phyloP scores from a whole-genome alignment of 2,113 vertebrate genomes.

The Danionella cerebrum region DNA sequence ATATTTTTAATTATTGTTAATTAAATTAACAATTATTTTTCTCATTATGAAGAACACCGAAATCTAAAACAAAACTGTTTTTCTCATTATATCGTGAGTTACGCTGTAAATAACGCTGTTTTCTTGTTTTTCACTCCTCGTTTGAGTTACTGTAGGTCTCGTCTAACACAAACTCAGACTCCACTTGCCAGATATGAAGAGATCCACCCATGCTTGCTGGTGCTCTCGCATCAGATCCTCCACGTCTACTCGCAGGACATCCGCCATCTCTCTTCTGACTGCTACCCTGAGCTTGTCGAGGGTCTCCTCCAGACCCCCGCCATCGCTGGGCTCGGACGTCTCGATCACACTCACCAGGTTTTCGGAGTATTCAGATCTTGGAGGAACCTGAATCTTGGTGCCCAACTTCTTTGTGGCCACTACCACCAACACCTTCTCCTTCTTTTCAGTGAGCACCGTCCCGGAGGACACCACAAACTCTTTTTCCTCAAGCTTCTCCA shows the following conservation, averaged over 20 bases:
- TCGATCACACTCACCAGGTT: constrained; percentile 78
- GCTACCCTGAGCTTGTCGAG: constrained; percentile 73
- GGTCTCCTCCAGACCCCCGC: constrained; percentile 72
- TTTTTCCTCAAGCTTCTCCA: constrained; percentile 76
- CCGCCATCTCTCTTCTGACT: constrained; percentile 79
- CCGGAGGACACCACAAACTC: constrained; percentile 80
- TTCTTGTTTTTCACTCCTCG: no score
- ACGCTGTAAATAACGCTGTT: no score
- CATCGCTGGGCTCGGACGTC: constrained; percentile 68
- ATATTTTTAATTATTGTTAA: no score
- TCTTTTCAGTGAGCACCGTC: constrained; percentile 64
- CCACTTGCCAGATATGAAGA: constrained; percentile 84
- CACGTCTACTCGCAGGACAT: constrained; percentile 69
- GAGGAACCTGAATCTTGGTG: constrained; percentile 71
- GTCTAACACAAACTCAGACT: background rate
- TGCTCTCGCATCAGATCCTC: constrained; percentile 79
- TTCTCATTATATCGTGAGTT: no score
- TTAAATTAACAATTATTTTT: no score
- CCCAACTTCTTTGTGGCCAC: constrained; percentile 76
- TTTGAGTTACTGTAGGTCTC: no score
- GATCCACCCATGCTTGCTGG: constrained; percentile 85
- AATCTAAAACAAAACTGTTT: no score
- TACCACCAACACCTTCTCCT: constrained; percentile 72
- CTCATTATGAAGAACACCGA: no score
- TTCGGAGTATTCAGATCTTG: constrained; percentile 77